These are phyloP conservation scores for Adoxophyes honmai DNA, from an alignment of 1,140 invertebrate species.

Conservation along the genomic window DNA sequence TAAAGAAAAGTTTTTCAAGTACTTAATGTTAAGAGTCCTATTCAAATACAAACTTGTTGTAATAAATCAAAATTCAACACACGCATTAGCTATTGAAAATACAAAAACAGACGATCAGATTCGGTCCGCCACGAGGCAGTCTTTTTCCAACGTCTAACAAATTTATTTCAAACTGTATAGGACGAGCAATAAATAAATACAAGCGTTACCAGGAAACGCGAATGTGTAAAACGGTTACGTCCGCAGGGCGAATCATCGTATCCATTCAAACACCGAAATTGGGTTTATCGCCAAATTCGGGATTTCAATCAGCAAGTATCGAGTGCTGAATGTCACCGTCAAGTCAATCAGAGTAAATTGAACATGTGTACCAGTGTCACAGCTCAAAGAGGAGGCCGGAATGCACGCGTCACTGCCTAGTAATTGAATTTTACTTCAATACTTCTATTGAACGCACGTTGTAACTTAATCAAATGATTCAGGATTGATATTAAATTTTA, in stretches of 20 bases:
- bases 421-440: conserved; percentile 11
- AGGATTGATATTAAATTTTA: not conserved
- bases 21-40: too few relatives aligned
- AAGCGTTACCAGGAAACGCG: too few relatives aligned
- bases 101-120: too few relatives aligned
- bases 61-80: too few relatives aligned
- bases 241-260: conserved; percentile 19
- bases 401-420: not conserved
- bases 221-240: not conserved
- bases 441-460: conserved; percentile 1
- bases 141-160: too few relatives aligned
- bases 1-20: too few relatives aligned
- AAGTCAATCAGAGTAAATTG: conserved; percentile 53
- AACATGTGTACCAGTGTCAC: conserved; percentile 27
- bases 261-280: conserved; percentile 37
- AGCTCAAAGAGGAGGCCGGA: conserved; percentile 1
- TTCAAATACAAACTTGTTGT: too few relatives aligned
- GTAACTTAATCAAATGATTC: conserved; percentile 1
- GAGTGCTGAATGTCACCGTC: conserved; percentile 40
- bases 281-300: conserved; percentile 42
- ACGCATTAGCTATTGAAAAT: too few relatives aligned
- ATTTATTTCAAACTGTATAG: too few relatives aligned
- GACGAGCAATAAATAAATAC: too few relatives aligned
- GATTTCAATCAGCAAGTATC: conserved; percentile 46
- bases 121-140: too few relatives aligned